Percentiles rank a stretch among this genome's conserved stretches.
These are phyloP conservation scores for Hirtodrosophila cameraria DNA, from an alignment of 2,888 invertebrate genomes.

Conservation along the genomic window DNA sequence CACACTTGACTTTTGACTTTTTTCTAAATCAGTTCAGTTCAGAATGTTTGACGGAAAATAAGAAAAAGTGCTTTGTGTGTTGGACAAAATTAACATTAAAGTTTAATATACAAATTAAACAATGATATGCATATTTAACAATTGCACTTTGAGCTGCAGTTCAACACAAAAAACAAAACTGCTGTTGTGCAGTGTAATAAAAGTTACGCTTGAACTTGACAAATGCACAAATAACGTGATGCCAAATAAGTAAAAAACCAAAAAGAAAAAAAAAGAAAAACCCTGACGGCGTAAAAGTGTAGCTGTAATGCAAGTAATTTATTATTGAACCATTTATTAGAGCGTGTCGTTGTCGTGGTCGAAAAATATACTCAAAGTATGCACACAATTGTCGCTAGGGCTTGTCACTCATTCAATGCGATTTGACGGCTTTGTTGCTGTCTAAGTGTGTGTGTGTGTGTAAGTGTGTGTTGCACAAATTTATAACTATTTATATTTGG, in stretches of 20 bases:
- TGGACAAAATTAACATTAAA: no score
- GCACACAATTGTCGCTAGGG: constrained; percentile 69
- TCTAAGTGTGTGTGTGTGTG: constrained; percentile 3
- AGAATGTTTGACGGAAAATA: no score
- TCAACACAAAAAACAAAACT: neutral
- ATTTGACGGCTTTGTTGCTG: constrained; percentile 63
- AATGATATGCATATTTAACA: neutral
- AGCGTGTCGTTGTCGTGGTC: constrained; percentile 50
- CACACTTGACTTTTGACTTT: no score
- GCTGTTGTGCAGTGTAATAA: constrained; percentile 53
- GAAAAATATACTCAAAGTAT: constrained; percentile 30
- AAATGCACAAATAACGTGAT: constrained; percentile 78
- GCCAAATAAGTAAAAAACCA: constrained; percentile 54
- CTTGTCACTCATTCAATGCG: constrained; percentile 69
- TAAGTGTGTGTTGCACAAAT: constrained; percentile 50
- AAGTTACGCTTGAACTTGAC: constrained; percentile 76
- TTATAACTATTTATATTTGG: constrained; percentile 67
- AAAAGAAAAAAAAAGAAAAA: constrained; percentile 16
- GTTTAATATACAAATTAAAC: no score
- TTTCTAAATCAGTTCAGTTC: no score
- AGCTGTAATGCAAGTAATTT: constrained; percentile 50
- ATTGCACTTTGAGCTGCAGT: neutral
- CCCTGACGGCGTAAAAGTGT: constrained; percentile 46
- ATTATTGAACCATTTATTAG: constrained; percentile 78
- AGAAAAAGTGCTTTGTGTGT: no score